phyloP scores from a whole-genome alignment of 2,113 vertebrate genomes.

The Harpagus bidentatus region DNA sequence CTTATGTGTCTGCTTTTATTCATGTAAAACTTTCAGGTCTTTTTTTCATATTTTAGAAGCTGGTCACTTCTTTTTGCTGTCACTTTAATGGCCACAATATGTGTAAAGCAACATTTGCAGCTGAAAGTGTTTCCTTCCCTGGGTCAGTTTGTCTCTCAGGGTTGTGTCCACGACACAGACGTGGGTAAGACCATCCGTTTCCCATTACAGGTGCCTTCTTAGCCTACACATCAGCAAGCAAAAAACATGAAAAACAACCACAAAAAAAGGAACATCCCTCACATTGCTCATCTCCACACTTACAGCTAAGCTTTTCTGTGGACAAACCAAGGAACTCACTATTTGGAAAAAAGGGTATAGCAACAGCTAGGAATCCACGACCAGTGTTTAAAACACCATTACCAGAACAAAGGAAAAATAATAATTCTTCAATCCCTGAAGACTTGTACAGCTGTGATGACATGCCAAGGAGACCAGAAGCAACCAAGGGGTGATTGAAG shows the following conservation, averaged over 20 bases:
- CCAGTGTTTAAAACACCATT: not conserved
- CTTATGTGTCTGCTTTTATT: not conserved
- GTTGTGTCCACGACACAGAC: accelerated
- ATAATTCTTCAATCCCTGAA: not conserved
- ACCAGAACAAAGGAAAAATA: not conserved
- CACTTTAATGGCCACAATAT: not conserved
- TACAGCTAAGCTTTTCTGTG: not conserved
- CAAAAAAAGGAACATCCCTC: not conserved
- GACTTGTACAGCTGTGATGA: not conserved
- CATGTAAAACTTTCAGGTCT: not conserved
- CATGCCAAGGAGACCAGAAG: not conserved
- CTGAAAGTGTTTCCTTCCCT: not conserved
- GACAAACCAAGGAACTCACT: not conserved
- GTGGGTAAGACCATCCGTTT: not conserved
- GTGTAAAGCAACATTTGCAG: not conserved
- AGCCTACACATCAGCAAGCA: not conserved
- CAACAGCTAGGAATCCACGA: not conserved
- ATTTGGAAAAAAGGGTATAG: accelerated
- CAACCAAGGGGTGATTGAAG: not conserved
- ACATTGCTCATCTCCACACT: accelerated
- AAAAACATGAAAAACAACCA: not conserved
- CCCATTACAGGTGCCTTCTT: not conserved
- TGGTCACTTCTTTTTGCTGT: not conserved
- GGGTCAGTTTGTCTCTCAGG: not conserved
- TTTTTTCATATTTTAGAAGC: not conserved